Evolutionary conservation across 2,797 vertebrate species (phyloP), one percentile per base, ranked within the genome.

Genomic region (Lutjanus argentimaculatus): DNA sequence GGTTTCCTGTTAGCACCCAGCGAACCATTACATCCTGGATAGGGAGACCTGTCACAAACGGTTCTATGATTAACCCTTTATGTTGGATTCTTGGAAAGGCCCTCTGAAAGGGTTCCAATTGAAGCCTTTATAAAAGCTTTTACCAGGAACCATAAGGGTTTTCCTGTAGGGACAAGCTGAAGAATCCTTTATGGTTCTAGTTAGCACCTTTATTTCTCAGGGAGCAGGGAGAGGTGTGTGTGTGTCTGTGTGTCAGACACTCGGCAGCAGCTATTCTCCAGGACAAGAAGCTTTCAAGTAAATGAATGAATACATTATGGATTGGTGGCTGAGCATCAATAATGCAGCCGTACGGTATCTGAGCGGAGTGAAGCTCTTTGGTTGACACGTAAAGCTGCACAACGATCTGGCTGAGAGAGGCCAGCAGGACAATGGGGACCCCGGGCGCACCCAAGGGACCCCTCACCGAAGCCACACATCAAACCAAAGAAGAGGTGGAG

Each of bases 281-380:
- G 82, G 85, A 93, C 91, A 91, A 91, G 88, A 94, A 86, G 89
- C 93, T 94, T 93, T 94, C 88, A 94, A 91, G 89, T 91, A 93
- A 95, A 95, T 94, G 72, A 92, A 93, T 90, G 86, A 93, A 94
- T 93, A 89, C 81, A 92, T 95, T 92, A 94, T 91, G 79, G 89
- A 91, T 90, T 80, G 75, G 80, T 85, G 82, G 89, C 78, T 16
- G 52, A 74, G 85, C 66, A 90, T 92, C 83, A 90, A 88, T 88
- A 92, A 89, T 84, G 85, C 86, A 71, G 86, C 79, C 56, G 21
- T 74, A 71, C 64, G 83, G 71, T 68, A 80, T 87, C 72, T 84
- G 83, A 85, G 77, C 49, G 40, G 64, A 83, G 73, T 77, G 78
- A 68, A 72, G 80, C 67, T 71, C 72, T 73, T 43, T 51, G 57